Evolutionary conservation across 1,140 invertebrate genomes (phyloP).

Genomic region (Archivesica marissinica): DNA sequence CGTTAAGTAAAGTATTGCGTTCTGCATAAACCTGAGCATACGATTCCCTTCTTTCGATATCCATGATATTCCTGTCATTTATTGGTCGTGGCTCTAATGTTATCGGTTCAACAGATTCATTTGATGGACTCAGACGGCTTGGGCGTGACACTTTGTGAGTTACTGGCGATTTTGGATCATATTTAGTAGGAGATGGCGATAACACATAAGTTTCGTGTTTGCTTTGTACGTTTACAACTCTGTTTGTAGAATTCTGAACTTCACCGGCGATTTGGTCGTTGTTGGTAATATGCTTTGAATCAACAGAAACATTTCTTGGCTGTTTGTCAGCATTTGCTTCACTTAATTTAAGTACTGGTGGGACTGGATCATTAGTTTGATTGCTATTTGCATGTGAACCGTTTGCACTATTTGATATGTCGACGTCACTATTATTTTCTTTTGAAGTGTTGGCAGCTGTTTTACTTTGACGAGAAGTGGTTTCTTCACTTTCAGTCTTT

Average conservation of each 20-base stretch:
- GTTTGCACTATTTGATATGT: not conserved
- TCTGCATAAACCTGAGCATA: slow-evolving; percentile 69
- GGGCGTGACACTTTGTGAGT: not conserved
- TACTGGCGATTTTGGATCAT: not conserved
- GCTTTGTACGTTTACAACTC: not conserved
- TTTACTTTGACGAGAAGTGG: not conserved
- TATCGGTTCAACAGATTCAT: slow-evolving; percentile 46
- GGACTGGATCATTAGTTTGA: not conserved
- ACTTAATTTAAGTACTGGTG: not conserved
- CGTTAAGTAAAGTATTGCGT: slow-evolving; percentile 65
- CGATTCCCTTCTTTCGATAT: slow-evolving; percentile 52
- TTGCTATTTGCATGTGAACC: not conserved
- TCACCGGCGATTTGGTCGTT: not conserved
- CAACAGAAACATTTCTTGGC: not conserved
- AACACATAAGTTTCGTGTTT: slow-evolving; percentile 42
- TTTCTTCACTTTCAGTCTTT: not conserved
- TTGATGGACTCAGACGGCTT: slow-evolving; percentile 31
- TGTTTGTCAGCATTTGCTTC: not conserved
- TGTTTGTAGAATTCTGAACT: not conserved
- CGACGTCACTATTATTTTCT: not conserved
- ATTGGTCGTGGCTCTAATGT: not conserved
- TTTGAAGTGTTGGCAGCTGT: not conserved
- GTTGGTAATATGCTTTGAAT: not conserved
- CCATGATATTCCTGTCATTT: not conserved
- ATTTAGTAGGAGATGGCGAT: slow-evolving; percentile 34